These are phyloP conservation scores for Euzetes globulus DNA, from an alignment of 2,888 invertebrate genomes.

Conservation along the genomic window DNA sequence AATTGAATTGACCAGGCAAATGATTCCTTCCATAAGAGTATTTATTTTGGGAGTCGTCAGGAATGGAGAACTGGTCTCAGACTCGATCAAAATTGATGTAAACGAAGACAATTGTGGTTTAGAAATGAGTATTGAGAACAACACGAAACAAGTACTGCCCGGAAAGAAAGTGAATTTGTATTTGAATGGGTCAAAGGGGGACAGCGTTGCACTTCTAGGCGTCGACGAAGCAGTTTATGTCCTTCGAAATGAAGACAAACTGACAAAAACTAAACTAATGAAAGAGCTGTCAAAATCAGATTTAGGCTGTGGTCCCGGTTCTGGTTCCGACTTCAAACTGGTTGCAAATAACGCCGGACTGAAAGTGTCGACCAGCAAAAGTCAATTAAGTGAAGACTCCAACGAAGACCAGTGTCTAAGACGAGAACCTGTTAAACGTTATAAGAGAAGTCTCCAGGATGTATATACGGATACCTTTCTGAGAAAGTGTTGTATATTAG, in stretches of 20 bases:
- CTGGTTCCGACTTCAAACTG: constrained; percentile 36
- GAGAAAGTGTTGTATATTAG: constrained; percentile 36
- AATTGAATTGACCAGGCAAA: constrained; percentile 38
- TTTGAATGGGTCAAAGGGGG: constrained; percentile 36
- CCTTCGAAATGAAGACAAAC: constrained; percentile 37
- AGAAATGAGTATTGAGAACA: constrained; percentile 1
- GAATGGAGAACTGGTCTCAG: constrained; percentile 36
- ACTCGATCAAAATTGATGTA: constrained; percentile 40
- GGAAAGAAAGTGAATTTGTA: constrained; percentile 37
- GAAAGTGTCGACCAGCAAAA: background rate
- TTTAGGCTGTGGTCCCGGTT: constrained; percentile 42
- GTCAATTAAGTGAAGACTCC: background rate
- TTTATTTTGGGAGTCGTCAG: constrained; percentile 36
- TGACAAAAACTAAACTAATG: constrained; percentile 38
- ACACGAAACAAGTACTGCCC: constrained; percentile 25
- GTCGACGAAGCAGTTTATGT: constrained; percentile 42
- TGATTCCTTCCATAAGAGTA: constrained; percentile 39
- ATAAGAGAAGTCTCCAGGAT: background rate
- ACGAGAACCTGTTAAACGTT: background rate
- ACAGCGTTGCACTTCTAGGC: constrained; percentile 40
- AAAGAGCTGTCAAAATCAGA: constrained; percentile 37
- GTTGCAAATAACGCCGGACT: constrained; percentile 40
- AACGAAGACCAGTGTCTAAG: constrained; percentile 1
- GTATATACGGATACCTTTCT: background rate
- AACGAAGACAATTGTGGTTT: constrained; percentile 35